A percentile compares a stretch with the other conserved stretches of the same genome.
Evolutionary conservation across 2,888 invertebrate species (phyloP).

Genomic region (Marasmarcha lunaedactyla): DNA sequence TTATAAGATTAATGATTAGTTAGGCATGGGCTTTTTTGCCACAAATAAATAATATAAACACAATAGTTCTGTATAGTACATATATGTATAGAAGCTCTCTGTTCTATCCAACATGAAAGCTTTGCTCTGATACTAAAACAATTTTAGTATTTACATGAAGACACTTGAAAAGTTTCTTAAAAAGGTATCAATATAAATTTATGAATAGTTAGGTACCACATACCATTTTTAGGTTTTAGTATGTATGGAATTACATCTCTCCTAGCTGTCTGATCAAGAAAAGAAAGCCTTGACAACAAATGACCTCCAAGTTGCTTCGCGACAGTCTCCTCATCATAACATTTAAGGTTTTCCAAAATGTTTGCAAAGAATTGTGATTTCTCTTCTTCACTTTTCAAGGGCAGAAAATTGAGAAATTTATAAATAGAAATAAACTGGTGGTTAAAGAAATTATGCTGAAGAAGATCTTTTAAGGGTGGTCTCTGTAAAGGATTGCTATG

Average conservation of each 20-base stretch:
- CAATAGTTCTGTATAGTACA: too few relatives aligned
- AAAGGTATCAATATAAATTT: too few relatives aligned
- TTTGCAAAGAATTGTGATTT: constrained; percentile 83
- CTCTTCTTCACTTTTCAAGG: constrained; percentile 81
- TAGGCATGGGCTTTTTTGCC: too few relatives aligned
- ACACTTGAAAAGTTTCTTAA: too few relatives aligned
- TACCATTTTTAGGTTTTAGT: constrained; percentile 78
- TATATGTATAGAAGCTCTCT: too few relatives aligned
- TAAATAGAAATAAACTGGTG: constrained; percentile 88
- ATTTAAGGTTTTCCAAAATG: constrained; percentile 75
- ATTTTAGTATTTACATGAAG: too few relatives aligned
- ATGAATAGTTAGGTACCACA: too few relatives aligned
- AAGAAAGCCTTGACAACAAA: constrained; percentile 85
- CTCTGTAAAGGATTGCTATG: constrained; percentile 74
- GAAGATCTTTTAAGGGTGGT: constrained; percentile 74
- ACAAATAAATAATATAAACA: too few relatives aligned
- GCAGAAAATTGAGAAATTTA: constrained; percentile 84
- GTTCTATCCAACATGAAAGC: too few relatives aligned
- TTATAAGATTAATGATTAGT: too few relatives aligned
- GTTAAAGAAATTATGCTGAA: constrained; percentile 83
- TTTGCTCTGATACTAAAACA: too few relatives aligned
- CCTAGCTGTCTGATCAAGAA: constrained; percentile 85
- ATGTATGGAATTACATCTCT: constrained; percentile 77
- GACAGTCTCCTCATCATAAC: constrained; percentile 83
- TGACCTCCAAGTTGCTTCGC: constrained; percentile 84